phyloP scores from a whole-genome alignment of 2,797 vertebrate species.

The Eupleurogrammus muticus region DNA sequence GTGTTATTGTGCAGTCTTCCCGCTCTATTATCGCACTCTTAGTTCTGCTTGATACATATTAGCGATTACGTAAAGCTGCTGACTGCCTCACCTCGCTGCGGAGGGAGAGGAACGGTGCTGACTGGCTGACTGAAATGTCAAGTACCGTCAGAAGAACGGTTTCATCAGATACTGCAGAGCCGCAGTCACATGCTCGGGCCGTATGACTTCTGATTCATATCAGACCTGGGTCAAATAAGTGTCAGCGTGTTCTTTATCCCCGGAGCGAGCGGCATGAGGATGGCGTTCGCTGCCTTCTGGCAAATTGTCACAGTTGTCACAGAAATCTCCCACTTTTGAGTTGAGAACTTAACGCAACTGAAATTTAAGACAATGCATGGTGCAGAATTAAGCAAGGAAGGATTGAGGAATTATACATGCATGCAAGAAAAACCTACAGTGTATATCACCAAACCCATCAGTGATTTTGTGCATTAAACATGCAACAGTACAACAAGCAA shows the following conservation, averaged over 20 bases:
- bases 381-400: background rate
- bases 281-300: background rate
- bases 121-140: constrained; percentile 65
- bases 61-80: constrained; percentile 62
- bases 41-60: constrained; percentile 55
- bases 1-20: constrained; percentile 36
- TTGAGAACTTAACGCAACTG: background rate
- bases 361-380: background rate
- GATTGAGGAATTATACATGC: background rate
- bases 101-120: constrained; percentile 32
- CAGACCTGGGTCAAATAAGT: constrained; percentile 16
- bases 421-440: background rate
- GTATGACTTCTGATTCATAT: constrained; percentile 20
- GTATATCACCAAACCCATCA: background rate
- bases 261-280: background rate
- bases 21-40: constrained; percentile 15
- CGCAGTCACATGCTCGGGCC: constrained; percentile 8
- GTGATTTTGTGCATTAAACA: background rate
- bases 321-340: constrained; percentile 1
- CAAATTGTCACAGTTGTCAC: background rate
- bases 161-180: constrained; percentile 53
- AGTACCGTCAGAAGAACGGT: constrained; percentile 46
- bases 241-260: constrained; percentile 10
- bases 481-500: background rate
- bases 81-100: constrained; percentile 28